A percentile compares a stretch with the other conserved stretches of the same genome.
Conservation (phyloP, 2,888 invertebrate species). For the Sturmia bella region DNA sequence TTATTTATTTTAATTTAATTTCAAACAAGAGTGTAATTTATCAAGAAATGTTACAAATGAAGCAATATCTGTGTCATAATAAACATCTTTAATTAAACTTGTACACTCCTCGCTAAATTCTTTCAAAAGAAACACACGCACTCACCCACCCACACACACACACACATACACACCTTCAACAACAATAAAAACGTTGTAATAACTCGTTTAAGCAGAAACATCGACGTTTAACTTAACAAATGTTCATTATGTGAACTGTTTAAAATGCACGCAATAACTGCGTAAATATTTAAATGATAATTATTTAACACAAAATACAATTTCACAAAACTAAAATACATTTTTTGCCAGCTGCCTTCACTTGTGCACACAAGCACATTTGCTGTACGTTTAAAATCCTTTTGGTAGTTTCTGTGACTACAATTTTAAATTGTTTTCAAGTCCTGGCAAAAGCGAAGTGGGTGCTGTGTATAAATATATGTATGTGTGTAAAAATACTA, state of each 20-base stretch:
- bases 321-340: slow-evolving; percentile 29
- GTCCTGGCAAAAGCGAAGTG: slow-evolving; percentile 14
- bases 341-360: neutral
- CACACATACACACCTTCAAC: neutral
- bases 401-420: slow-evolving; percentile 26
- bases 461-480: neutral
- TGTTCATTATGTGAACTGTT: slow-evolving; percentile 57
- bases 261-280: slow-evolving; percentile 69
- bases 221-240: slow-evolving; percentile 60
- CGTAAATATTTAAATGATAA: slow-evolving; percentile 69
- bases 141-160: neutral
- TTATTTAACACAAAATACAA: slow-evolving; percentile 54
- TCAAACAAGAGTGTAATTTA: slow-evolving; percentile 1
- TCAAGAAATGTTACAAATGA: neutral
- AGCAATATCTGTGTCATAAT: neutral
- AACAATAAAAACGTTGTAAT: slow-evolving; percentile 42
- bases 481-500: neutral
- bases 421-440: slow-evolving; percentile 45
- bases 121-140: neutral
- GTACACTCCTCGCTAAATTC: neutral
- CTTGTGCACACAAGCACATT: neutral
- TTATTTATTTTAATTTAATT: slow-evolving; percentile 18
- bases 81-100: neutral
- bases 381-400: slow-evolving; percentile 20
- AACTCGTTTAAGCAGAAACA: slow-evolving; percentile 42